Evolutionary conservation across 1,140 invertebrate species (phyloP).

Genomic region (Aphis craccivora): DNA sequence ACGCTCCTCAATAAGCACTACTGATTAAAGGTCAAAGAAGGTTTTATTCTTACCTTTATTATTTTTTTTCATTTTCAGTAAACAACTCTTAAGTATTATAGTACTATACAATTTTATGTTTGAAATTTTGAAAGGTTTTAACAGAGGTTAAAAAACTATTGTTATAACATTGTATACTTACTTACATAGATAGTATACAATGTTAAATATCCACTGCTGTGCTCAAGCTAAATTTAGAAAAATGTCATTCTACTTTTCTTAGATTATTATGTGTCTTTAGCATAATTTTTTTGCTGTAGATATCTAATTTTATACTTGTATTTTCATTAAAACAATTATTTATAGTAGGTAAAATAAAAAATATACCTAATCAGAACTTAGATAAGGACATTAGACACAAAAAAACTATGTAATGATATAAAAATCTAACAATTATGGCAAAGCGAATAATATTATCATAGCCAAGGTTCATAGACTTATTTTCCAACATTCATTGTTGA

Average conservation of each 20-base stretch:
- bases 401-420: too few relatives aligned
- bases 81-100: constrained; percentile 14
- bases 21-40: background rate
- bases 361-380: too few relatives aligned
- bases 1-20: background rate
- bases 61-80: background rate
- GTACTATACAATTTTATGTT: background rate
- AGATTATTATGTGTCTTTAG: background rate
- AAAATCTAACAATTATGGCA: too few relatives aligned
- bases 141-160: background rate
- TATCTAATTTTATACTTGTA: too few relatives aligned
- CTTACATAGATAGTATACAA: background rate
- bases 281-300: background rate
- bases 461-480: too few relatives aligned
- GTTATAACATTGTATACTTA: background rate
- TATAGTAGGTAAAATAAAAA: too few relatives aligned
- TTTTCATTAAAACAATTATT: too few relatives aligned
- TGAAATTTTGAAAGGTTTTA: background rate
- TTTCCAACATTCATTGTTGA: too few relatives aligned
- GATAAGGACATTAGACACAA: too few relatives aligned
- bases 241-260: background rate
- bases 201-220: background rate
- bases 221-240: background rate
- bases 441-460: background rate
- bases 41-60: background rate